These are phyloP conservation scores for Notocelia uddmanniana DNA, from an alignment of 2,888 invertebrate species.

Conservation along the genomic window DNA sequence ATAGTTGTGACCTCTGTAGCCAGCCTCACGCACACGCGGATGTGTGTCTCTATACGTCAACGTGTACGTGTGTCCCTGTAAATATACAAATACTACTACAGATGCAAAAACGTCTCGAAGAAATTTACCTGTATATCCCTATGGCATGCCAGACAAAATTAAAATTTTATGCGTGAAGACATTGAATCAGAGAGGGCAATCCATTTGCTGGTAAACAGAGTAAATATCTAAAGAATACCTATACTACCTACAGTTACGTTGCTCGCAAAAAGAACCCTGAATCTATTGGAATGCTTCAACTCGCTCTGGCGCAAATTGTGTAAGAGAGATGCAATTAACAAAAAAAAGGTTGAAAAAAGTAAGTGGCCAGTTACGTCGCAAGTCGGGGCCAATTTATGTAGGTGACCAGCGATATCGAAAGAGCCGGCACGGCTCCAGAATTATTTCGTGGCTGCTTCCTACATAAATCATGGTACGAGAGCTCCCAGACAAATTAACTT, in stretches of 20 bases:
- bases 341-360: slow-evolving; percentile 46
- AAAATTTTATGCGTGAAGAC: too few relatives aligned
- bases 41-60: too few relatives aligned
- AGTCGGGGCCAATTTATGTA: slow-evolving; percentile 45
- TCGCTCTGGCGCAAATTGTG: not conserved
- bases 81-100: too few relatives aligned
- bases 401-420: slow-evolving; percentile 55
- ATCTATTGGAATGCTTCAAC: not conserved
- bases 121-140: too few relatives aligned
- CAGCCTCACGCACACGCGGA: too few relatives aligned
- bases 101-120: too few relatives aligned
- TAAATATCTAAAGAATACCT: not conserved
- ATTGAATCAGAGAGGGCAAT: not conserved
- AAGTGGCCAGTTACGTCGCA: slow-evolving; percentile 1
- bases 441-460: slow-evolving; percentile 57
- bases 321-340: not conserved
- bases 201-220: not conserved
- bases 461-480: slow-evolving; percentile 54
- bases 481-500: slow-evolving; percentile 23
- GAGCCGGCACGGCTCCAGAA: slow-evolving; percentile 59
- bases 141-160: too few relatives aligned
- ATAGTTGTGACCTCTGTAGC: too few relatives aligned
- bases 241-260: not conserved
- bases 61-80: too few relatives aligned
- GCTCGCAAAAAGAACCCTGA: not conserved